phyloP scores from a whole-genome alignment of 1,140 invertebrate genomes.

The Micrasema minimum region DNA sequence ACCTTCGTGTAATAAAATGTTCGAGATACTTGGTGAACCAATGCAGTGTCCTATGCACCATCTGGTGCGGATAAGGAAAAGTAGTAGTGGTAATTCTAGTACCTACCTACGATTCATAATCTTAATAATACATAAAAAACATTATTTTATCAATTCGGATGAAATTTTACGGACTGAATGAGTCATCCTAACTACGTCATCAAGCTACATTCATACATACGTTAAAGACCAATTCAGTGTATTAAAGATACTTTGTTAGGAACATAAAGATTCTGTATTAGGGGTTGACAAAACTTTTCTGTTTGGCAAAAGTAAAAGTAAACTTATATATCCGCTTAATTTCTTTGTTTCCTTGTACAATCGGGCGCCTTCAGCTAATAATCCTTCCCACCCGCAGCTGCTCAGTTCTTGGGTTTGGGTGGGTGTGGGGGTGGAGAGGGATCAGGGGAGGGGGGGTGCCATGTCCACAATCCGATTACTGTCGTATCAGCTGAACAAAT shows the following conservation, averaged over 20 bases:
- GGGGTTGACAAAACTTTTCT: slow-evolving; percentile 32
- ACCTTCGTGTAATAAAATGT: too few relatives aligned
- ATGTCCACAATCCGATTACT: slow-evolving; percentile 30
- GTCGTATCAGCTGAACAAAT: slow-evolving; percentile 31
- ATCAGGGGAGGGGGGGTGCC: neutral
- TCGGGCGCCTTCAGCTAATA: slow-evolving; percentile 29
- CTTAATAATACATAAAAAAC: too few relatives aligned
- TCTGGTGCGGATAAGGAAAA: too few relatives aligned
- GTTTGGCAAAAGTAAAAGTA: slow-evolving; percentile 1
- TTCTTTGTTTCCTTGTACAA: slow-evolving; percentile 36
- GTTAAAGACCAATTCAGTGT: too few relatives aligned
- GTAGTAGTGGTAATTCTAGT: too few relatives aligned
- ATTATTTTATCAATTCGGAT: neutral
- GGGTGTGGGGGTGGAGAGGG: neutral
- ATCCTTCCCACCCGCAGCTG: slow-evolving; percentile 4
- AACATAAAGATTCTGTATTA: slow-evolving; percentile 7
- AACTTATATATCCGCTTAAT: slow-evolving; percentile 23
- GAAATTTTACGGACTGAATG: neutral
- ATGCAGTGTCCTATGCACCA: too few relatives aligned
- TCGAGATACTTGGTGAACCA: too few relatives aligned
- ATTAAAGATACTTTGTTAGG: slow-evolving; percentile 3
- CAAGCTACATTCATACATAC: too few relatives aligned
- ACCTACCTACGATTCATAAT: too few relatives aligned
- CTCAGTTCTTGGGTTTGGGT: neutral
- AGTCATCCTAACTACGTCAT: too few relatives aligned